These are phyloP conservation scores for Sthenelais limicola DNA, from an alignment of 2,888 invertebrate species.

Conservation along the genomic window DNA sequence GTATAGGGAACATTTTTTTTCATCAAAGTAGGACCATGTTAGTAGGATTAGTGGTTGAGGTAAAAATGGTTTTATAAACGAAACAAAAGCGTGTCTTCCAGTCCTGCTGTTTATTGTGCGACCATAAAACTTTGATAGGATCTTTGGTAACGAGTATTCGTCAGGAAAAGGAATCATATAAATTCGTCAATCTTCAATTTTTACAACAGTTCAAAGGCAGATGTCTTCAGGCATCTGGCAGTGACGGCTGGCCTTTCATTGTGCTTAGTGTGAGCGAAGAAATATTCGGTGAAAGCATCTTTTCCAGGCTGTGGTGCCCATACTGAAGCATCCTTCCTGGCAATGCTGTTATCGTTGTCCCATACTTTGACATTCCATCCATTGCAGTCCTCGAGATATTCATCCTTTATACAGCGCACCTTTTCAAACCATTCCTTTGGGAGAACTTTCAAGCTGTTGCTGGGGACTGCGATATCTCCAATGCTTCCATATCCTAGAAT, in stretches of 20 bases:
- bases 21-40: too few relatives aligned
- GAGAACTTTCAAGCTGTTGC: background rate
- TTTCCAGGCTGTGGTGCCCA: background rate
- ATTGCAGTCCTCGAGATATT: background rate
- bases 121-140: too few relatives aligned
- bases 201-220: background rate
- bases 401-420: background rate
- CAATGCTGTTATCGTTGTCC: slow-evolving; percentile 19
- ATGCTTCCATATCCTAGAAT: slow-evolving; percentile 1
- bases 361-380: background rate
- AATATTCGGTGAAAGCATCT: background rate
- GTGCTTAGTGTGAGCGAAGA: background rate
- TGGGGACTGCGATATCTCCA: background rate
- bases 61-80: too few relatives aligned
- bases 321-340: slow-evolving; percentile 16
- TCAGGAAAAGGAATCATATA: background rate
- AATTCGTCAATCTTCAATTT: background rate
- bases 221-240: background rate
- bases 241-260: background rate
- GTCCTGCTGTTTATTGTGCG: too few relatives aligned
- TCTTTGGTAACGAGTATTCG: background rate
- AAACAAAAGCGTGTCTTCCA: too few relatives aligned
- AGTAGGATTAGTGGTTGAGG: too few relatives aligned
- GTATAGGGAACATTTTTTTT: too few relatives aligned
- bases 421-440: background rate